Conservation (phyloP, 2,888 invertebrate genomes). For the Cantharis rustica region DNA sequence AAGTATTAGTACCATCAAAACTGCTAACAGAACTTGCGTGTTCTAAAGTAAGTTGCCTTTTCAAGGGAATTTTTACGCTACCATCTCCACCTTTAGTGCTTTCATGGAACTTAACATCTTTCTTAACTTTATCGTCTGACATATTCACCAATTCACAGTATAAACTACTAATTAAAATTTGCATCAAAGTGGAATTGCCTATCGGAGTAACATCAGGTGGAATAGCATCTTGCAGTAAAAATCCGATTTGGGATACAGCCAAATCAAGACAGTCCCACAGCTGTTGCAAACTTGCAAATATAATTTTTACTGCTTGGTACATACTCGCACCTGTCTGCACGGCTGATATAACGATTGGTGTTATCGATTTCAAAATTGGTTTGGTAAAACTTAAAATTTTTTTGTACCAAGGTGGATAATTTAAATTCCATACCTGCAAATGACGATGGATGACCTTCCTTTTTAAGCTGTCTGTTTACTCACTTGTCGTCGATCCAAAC, state of each 20-base stretch:
- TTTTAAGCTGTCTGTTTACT: not conserved
- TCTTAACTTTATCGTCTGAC: constrained; percentile 50
- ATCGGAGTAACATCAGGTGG: constrained; percentile 74
- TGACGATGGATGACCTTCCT: too few species aligned
- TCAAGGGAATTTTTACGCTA: constrained; percentile 5
- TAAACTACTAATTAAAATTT: constrained; percentile 70
- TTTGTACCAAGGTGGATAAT: constrained; percentile 77
- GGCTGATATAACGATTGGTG: constrained; percentile 71
- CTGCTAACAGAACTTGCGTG: constrained; percentile 40
- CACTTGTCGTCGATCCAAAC: constrained; percentile 77
- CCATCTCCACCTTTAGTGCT: constrained; percentile 1
- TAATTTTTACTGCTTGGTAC: constrained; percentile 80
- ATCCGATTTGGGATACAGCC: constrained; percentile 58
- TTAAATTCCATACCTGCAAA: constrained; percentile 78
- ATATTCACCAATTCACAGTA: constrained; percentile 69
- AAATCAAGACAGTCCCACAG: constrained; percentile 71
- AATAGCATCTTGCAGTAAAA: constrained; percentile 68
- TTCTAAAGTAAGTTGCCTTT: constrained; percentile 12
- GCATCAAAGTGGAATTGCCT: constrained; percentile 72
- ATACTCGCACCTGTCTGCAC: constrained; percentile 77
- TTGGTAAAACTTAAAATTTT: constrained; percentile 70
- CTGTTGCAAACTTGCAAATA: constrained; percentile 71
- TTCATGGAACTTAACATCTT: constrained; percentile 38
- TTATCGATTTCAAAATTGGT: constrained; percentile 67
- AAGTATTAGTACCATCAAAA: constrained; percentile 39